Evolutionary conservation across 2,888 invertebrate species (phyloP).

Genomic region (Orthosia gracilis): DNA sequence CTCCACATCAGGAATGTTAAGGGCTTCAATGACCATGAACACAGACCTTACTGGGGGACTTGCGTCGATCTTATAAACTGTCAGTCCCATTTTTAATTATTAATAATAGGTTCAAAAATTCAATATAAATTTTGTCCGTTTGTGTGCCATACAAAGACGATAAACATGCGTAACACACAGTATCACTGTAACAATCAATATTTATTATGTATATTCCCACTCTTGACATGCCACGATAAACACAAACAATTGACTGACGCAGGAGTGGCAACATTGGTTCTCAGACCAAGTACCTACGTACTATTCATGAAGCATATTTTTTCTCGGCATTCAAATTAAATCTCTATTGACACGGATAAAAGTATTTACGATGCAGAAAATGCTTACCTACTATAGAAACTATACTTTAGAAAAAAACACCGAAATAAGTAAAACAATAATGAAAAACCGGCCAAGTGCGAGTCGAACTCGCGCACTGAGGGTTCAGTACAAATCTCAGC

Average conservation of each 20-base stretch:
- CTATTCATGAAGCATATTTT: too few relatives aligned
- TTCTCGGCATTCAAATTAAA: too few relatives aligned
- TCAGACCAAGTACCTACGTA: too few relatives aligned
- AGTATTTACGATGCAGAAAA: too few relatives aligned
- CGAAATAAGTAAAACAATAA: too few relatives aligned
- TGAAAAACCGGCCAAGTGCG: too few relatives aligned
- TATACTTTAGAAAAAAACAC: too few relatives aligned
- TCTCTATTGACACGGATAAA: too few relatives aligned
- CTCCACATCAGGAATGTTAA: slow-evolving; percentile 77
- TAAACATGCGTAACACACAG: background rate
- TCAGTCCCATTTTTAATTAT: slow-evolving; percentile 77
- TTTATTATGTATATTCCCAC: background rate
- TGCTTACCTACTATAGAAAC: too few relatives aligned
- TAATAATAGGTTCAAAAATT: slow-evolving; percentile 13
- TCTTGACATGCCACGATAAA: slow-evolving; percentile 5
- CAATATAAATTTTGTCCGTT: background rate
- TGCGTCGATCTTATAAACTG: slow-evolving; percentile 80
- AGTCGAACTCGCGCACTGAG: too few relatives aligned
- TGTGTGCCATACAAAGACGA: background rate
- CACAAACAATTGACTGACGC: background rate
- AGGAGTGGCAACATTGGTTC: background rate
- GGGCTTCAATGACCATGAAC: slow-evolving; percentile 76
- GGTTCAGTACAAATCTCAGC: too few relatives aligned
- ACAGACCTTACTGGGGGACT: slow-evolving; percentile 82
- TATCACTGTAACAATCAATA: background rate